Conservation (phyloP, 2,113 vertebrate species). For the Paradoxurus hermaphroditus region DNA sequence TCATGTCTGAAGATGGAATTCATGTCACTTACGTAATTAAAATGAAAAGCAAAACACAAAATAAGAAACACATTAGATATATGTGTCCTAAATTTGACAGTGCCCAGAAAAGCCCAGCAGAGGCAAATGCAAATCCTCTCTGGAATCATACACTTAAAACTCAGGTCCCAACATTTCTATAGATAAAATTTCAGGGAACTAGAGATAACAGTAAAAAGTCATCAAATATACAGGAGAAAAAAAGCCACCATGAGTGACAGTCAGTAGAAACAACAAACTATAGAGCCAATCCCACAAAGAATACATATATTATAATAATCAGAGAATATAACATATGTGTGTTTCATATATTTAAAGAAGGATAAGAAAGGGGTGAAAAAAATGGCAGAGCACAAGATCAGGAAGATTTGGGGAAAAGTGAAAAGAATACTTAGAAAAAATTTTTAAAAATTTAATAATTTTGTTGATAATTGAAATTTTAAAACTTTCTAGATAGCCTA, state of each 20-base stretch:
- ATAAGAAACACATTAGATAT: background rate
- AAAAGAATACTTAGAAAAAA: background rate
- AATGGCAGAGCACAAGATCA: background rate
- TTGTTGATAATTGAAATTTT: background rate
- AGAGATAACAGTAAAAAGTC: background rate
- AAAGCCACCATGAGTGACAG: background rate
- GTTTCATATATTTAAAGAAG: background rate
- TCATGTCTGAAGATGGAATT: background rate
- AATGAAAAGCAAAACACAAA: conserved; percentile 15
- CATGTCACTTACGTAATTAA: background rate
- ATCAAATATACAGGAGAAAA: background rate
- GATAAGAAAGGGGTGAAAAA: background rate
- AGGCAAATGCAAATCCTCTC: background rate
- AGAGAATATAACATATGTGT: background rate
- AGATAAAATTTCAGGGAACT: background rate
- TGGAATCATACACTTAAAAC: background rate
- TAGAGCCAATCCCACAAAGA: background rate
- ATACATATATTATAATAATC: background rate
- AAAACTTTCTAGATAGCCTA: background rate
- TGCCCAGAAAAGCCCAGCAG: background rate
- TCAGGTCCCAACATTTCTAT: background rate
- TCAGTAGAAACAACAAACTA: background rate
- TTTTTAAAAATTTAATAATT: too few species aligned
- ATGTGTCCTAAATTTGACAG: background rate
- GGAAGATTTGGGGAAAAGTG: background rate